A percentile compares a stretch with the other conserved stretches of the same genome.
phyloP scores from a whole-genome alignment of 2,888 invertebrate genomes.

The Melieria picta region DNA sequence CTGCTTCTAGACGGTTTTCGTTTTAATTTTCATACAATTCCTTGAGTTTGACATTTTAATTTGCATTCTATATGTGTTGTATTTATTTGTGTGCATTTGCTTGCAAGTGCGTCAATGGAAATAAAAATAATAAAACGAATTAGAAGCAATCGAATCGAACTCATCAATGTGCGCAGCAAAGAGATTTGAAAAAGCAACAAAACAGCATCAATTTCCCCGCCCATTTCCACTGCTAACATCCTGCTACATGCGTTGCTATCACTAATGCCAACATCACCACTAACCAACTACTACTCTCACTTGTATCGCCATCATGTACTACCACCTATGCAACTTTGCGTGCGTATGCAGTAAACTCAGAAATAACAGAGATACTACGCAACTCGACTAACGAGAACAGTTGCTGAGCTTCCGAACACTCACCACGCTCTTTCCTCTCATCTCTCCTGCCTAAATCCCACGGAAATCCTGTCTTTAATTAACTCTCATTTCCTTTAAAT shows the following conservation, averaged over 20 bases:
- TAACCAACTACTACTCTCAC: conserved; percentile 6
- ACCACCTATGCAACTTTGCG: not conserved
- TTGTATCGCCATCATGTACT: conserved; percentile 1
- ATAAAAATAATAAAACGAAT: conserved; percentile 51
- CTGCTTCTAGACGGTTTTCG: conserved; percentile 1
- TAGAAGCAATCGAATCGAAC: conserved; percentile 39
- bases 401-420: too few species aligned
- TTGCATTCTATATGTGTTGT: conserved; percentile 24
- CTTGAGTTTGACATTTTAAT: conserved; percentile 18
- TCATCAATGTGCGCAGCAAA: conserved; percentile 48
- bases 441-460: conserved; percentile 15
- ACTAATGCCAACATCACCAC: conserved; percentile 20
- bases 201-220: conserved; percentile 34
- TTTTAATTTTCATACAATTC: conserved; percentile 30
- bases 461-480: conserved; percentile 48
- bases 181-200: conserved; percentile 26
- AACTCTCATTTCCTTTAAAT: conserved; percentile 48
- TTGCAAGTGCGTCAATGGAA: conserved; percentile 29
- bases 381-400: too few species aligned
- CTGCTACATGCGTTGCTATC: conserved; percentile 16
- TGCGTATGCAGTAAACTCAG: too few species aligned
- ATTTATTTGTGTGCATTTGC: conserved; percentile 31
- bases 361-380: too few species aligned
- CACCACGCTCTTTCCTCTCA: not conserved
- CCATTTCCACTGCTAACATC: conserved; percentile 7